A percentile compares a stretch with the other conserved stretches of the same genome.
phyloP scores from a whole-genome alignment of 1,140 invertebrate genomes.

The Zaprionus taronus region DNA sequence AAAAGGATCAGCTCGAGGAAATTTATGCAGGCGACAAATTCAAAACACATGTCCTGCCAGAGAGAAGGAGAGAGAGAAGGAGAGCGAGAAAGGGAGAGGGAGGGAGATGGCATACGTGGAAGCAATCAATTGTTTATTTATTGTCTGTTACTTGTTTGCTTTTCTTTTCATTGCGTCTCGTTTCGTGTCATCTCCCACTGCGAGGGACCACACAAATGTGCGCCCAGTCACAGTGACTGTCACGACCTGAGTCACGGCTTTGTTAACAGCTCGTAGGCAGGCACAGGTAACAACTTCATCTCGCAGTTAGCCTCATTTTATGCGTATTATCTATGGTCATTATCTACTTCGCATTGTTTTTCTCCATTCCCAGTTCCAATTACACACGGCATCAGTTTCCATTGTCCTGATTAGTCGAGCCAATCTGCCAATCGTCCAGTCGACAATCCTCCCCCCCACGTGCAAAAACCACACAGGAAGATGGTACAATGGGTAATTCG shows the following conservation, averaged over 20 bases:
- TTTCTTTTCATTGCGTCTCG: conserved; percentile 44
- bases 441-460: neutral
- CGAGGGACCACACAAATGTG: conserved; percentile 48
- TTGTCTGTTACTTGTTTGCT: conserved; percentile 74
- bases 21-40: conserved; percentile 82
- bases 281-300: conserved; percentile 71
- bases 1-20: conserved; percentile 67
- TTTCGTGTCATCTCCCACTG: conserved; percentile 46
- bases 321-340: conserved; percentile 57
- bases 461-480: conserved; percentile 32
- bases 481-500: conserved; percentile 41
- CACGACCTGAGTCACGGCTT: conserved; percentile 28
- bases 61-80: neutral
- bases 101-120: conserved; percentile 34
- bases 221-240: conserved; percentile 15
- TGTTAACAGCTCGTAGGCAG: neutral
- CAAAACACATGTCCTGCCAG: conserved; percentile 73
- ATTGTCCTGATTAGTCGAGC: conserved; percentile 37
- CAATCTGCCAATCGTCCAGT: conserved; percentile 30
- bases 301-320: conserved; percentile 69
- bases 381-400: conserved; percentile 46
- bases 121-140: conserved; percentile 78
- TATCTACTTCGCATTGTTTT: conserved; percentile 52
- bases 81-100: neutral
- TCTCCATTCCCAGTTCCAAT: neutral